Evolutionary conservation across 2,888 invertebrate species (phyloP), one percentile per base, ranked within the genome.

Genomic region (Brenthis daphne): DNA sequence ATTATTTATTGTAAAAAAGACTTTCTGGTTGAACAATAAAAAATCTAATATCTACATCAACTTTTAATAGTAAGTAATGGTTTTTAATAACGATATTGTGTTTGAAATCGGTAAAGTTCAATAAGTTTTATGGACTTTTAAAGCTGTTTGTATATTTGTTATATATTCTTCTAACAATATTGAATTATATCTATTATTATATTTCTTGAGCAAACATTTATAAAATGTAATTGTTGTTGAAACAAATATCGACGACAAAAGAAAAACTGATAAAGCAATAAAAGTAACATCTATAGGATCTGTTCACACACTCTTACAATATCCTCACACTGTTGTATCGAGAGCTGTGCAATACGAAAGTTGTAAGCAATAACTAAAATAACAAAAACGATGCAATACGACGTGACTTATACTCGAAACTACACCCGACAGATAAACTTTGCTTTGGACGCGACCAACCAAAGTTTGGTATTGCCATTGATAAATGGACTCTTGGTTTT

Each of bases 361-460:
- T 60, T 67, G 66, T 60, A 67, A 67, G 43, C 58, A 65, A 65
- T 58, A 58, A 58, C 48, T 48, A 48, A 60, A 60, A 51, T 63
- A 54, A 63, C 63, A 63, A 63, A 63, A 54, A 63, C 63, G 53
- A 54, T 43, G 53, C 63, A 16, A 11, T 43, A 43, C 58, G 20
- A 53, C 54, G 37, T 51, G 63, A 63, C 63, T 63, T 63, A 63
- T 54, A 8, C 53, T 54, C 13, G 54, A n/a, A 54, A 54, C 54
- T 60, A 48, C 16, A 53, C n/a, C 37, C 37, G 43, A 24, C 53
- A 54, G 37, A 14, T 20, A 43, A 63, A 63, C 13, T 54, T 63
- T 33, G 50, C 48, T 11, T 1, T 29, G 29, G 29, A 29, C 16
- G 33, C n/a, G 50, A 29, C 58, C 37, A 2, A 48, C 50, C 5